These are phyloP conservation scores for Copsychus sechellarum DNA, from an alignment of 2,113 vertebrate genomes.

Conservation along the genomic window DNA sequence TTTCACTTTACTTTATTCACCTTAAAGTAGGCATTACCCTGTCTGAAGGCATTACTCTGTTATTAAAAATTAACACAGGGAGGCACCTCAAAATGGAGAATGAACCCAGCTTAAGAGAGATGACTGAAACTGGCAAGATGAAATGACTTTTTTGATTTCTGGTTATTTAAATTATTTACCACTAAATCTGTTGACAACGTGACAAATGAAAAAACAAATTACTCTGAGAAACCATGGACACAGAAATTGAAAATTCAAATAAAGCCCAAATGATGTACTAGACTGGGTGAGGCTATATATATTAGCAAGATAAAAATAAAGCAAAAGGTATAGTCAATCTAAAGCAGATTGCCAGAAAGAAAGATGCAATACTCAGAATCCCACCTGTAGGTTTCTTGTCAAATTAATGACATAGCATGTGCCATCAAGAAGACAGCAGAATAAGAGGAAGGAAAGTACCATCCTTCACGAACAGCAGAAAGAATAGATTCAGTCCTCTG, in stretches of 20 bases:
- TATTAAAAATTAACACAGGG: neutral
- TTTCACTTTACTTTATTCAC: neutral
- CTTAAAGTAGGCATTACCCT: neutral
- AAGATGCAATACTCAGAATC: neutral
- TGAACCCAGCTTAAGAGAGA: neutral
- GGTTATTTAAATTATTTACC: constrained; percentile 14
- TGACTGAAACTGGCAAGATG: neutral
- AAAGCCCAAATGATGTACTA: neutral
- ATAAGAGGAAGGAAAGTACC: neutral
- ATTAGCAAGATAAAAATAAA: constrained; percentile 1
- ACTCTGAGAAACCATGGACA: neutral
- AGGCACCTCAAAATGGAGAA: neutral
- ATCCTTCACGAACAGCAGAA: neutral
- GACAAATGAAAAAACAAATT: constrained; percentile 18
- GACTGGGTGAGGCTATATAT: neutral
- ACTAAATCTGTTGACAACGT: neutral
- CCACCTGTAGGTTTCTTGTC: neutral
- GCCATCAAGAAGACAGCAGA: neutral
- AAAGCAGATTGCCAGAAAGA: neutral
- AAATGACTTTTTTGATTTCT: neutral
- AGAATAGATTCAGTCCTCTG: neutral
- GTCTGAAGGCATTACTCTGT: neutral
- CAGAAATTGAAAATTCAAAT: neutral
- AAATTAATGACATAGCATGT: neutral
- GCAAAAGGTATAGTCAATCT: neutral